Percentiles rank a stretch among this genome's conserved stretches.
Evolutionary conservation across 2,888 invertebrate genomes (phyloP).

Genomic region (Notodonta ziczac): DNA sequence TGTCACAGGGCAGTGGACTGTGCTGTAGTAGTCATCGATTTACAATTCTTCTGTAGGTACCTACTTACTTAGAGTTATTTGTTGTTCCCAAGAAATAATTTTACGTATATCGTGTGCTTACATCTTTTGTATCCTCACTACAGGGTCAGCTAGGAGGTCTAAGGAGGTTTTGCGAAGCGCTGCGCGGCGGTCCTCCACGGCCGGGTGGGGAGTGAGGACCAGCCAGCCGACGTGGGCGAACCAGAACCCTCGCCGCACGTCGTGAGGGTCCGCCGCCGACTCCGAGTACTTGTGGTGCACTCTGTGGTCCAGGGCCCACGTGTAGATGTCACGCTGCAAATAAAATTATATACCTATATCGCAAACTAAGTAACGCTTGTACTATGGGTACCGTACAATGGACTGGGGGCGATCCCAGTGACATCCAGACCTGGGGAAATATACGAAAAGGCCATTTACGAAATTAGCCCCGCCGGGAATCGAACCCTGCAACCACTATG

Average conservation of each 20-base stretch:
- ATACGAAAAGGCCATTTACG: no score
- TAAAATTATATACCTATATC: conserved; percentile 1
- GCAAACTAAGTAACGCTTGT: no score
- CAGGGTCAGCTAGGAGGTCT: conserved; percentile 89
- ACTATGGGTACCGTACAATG: no score
- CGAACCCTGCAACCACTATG: no score
- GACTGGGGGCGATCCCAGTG: no score
- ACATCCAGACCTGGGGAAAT: no score
- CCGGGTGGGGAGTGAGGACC: conserved; percentile 92
- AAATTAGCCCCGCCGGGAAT: no score
- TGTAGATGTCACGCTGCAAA: conserved; percentile 91
- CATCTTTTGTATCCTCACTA: conserved; percentile 91
- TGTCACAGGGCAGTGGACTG: no score
- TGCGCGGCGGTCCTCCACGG: conserved; percentile 88
- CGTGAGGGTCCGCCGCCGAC: conserved; percentile 93
- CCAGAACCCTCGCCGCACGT: conserved; percentile 93
- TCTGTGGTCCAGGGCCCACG: conserved; percentile 94
- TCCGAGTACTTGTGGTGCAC: conserved; percentile 96
- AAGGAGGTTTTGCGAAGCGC: conserved; percentile 84
- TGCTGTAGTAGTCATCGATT: no score
- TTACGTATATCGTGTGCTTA: conserved; percentile 49
- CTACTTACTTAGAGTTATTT: no score
- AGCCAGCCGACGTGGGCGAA: conserved; percentile 98
- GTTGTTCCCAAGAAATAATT: no score
- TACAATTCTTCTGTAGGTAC: no score